Evolutionary conservation across 2,113 vertebrate species (phyloP), one percentile per base, ranked within the genome.

Genomic region (Euleptes europaea): DNA sequence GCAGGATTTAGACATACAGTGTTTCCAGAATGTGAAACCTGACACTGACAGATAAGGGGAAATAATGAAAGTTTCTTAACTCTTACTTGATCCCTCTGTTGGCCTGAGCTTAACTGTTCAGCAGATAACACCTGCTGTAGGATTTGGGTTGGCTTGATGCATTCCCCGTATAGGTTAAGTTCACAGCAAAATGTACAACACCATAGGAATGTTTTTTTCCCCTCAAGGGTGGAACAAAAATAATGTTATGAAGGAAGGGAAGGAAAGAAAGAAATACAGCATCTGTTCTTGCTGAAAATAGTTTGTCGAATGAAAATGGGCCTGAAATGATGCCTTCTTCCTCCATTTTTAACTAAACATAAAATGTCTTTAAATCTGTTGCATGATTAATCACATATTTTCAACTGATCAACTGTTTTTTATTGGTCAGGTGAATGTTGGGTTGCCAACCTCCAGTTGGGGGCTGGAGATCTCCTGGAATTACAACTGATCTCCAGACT

Each of bases 161-260:
- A 33, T 86, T 89, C 72, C 80, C 33, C 71, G 38, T 87, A 91
- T 63, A 83, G 85, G 78, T 83, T 86, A 85, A 91, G 87, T 78
- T 89, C 85, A 85, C 47, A 78, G 67, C 67, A 83, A 90, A 63
- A 88, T 81, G n/a, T 71, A 83, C 17, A 66, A 10, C 73, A 71
- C 17, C 21, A 33, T 88, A 78, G 17, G 26, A 23, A 19, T 44
- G 35, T n/a, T 69, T 11, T 5, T 40, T n/a, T 89, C 71, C 21
- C 42, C 40, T 78, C 51, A 88, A 85, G 33, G 80, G 78, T 31
- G 78, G 88, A 86, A 63, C 19, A 67, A 15, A 86, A 89, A 87
- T 21, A 1, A 81, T 80, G 13, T 44, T 28, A 84, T 51, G 4
- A 60, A 73, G 81, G 49, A 82, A 83, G 42, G 44, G 65, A 40